phyloP scores from a whole-genome alignment of 2,888 invertebrate species.

The Lamellibrachia columna region DNA sequence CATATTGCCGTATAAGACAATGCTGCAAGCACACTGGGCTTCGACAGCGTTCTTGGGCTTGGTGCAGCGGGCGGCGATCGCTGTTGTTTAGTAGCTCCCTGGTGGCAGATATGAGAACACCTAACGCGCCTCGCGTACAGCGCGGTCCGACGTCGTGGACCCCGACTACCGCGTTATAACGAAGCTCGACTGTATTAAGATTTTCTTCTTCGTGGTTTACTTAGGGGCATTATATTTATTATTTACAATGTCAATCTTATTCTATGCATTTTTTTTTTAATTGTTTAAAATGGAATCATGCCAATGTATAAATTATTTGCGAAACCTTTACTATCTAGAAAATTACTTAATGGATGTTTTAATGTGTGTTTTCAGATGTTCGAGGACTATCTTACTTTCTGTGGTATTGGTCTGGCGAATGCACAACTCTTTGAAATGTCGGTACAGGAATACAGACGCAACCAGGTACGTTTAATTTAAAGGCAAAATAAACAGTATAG shows the following conservation, averaged over 20 bases:
- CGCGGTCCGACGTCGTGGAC: too few relatives aligned
- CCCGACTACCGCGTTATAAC: too few relatives aligned
- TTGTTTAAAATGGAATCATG: neutral
- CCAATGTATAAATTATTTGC: neutral
- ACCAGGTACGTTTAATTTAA: conserved; percentile 74
- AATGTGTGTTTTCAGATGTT: conserved; percentile 74
- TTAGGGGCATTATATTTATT: neutral
- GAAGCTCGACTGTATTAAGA: too few relatives aligned
- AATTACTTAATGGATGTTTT: neutral
- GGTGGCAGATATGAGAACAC: too few relatives aligned
- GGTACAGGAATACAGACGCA: conserved; percentile 90
- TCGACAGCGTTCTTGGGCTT: too few relatives aligned
- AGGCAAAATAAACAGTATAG: too few relatives aligned
- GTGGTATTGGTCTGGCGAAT: conserved; percentile 95
- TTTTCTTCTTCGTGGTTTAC: too few relatives aligned
- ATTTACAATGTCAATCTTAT: neutral
- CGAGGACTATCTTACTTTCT: conserved; percentile 91
- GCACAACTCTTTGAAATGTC: conserved; percentile 96
- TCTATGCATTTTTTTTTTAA: neutral
- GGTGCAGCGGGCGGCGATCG: too few relatives aligned
- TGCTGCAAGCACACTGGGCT: too few relatives aligned
- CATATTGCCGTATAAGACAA: too few relatives aligned
- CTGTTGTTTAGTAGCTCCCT: too few relatives aligned
- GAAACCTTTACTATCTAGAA: neutral
- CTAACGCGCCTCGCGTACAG: too few relatives aligned